phyloP scores from a whole-genome alignment of 2,113 vertebrate species.

The Tylochromis polylepis region DNA sequence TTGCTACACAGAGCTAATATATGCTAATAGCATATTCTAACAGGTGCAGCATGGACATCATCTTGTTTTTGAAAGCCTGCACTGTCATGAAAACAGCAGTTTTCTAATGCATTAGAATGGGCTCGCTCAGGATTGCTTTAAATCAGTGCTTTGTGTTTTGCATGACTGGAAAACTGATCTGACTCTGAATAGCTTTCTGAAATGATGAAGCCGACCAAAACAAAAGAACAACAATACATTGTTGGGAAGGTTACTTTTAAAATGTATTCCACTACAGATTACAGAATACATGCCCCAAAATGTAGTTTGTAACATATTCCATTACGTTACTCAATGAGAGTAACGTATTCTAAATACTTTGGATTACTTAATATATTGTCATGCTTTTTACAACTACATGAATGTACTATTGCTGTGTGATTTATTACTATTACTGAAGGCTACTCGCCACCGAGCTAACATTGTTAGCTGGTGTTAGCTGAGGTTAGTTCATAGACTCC shows the following conservation, averaged over 20 bases:
- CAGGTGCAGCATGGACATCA: background rate
- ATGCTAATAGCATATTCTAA: slow-evolving; percentile 9
- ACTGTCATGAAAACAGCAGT: slow-evolving; percentile 57
- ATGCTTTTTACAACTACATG: too few species aligned
- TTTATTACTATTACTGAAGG: background rate
- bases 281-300: too few species aligned
- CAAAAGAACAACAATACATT: background rate
- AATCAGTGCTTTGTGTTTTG: background rate
- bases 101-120: background rate
- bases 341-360: too few species aligned
- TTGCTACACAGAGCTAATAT: background rate
- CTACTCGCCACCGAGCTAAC: background rate
- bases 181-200: background rate
- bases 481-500: background rate
- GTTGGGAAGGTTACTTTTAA: too few species aligned
- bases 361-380: too few species aligned
- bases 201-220: background rate
- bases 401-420: background rate
- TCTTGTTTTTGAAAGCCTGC: slow-evolving; percentile 16
- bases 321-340: too few species aligned
- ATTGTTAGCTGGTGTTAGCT: background rate
- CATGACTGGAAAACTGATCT: background rate
- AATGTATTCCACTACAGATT: too few species aligned
- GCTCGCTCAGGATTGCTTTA: background rate
- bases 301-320: too few species aligned